These are phyloP conservation scores for Lithodes maja DNA, from an alignment of 2,888 invertebrate genomes.

Conservation along the genomic window DNA sequence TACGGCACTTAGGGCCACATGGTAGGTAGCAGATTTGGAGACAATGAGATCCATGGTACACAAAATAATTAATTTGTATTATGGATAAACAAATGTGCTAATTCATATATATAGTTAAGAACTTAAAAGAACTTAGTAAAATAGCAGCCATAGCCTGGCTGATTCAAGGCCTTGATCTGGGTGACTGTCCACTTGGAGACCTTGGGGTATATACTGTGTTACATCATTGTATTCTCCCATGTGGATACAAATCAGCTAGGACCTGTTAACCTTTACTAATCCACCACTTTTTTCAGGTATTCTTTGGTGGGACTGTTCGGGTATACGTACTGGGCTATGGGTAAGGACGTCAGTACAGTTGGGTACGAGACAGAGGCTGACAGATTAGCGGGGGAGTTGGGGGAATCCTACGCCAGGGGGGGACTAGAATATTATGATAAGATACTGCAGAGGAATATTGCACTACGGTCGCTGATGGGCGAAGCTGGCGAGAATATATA, in stretches of 20 bases:
- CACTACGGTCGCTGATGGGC: constrained; percentile 42
- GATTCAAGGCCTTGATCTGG: too few relatives aligned
- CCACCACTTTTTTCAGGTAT: neutral
- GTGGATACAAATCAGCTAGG: too few relatives aligned
- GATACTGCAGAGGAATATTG: constrained; percentile 49
- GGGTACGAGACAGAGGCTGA: constrained; percentile 37
- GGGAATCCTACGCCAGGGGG: constrained; percentile 41
- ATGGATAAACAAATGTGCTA: too few relatives aligned
- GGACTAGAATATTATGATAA: constrained; percentile 59
- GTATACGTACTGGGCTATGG: constrained; percentile 14
- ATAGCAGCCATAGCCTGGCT: too few relatives aligned
- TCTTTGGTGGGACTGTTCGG: constrained; percentile 11
- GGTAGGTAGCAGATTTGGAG: neutral
- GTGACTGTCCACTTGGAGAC: too few relatives aligned
- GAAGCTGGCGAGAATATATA: constrained; percentile 27
- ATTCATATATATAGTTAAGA: too few relatives aligned
- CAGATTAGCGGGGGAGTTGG: constrained; percentile 34
- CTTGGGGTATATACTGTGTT: too few relatives aligned
- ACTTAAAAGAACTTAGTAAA: too few relatives aligned
- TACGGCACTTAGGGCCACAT: neutral
- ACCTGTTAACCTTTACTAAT: too few relatives aligned
- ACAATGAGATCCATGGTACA: too few relatives aligned
- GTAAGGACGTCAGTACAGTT: constrained; percentile 31
- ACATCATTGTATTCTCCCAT: too few relatives aligned
- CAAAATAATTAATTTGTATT: too few relatives aligned